Conservation (phyloP, 1,140 invertebrate genomes). For the Euura saliciscinereae region DNA sequence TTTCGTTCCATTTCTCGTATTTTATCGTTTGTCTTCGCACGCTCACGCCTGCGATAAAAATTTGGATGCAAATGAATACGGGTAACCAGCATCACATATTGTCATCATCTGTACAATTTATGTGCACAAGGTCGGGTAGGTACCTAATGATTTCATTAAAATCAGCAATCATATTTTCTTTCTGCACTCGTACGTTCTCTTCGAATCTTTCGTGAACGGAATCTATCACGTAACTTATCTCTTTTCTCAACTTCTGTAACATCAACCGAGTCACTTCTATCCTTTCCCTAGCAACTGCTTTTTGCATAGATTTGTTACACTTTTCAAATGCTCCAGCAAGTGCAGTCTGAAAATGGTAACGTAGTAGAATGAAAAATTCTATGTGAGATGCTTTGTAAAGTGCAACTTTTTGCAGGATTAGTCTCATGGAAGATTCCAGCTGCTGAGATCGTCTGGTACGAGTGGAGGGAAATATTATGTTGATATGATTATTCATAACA, state of each 20-base stretch:
- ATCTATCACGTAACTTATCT: conserved; percentile 36
- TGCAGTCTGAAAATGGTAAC: conserved; percentile 19
- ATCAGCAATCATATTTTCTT: conserved; percentile 44
- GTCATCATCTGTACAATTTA: no score
- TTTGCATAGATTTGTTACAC: conserved; percentile 34
- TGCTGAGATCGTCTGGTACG: not conserved
- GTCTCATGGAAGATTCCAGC: not conserved
- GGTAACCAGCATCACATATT: no score
- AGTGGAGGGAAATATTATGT: not conserved
- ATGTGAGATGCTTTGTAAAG: no score
- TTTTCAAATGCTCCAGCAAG: conserved; percentile 26
- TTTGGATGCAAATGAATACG: no score
- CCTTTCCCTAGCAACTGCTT: conserved; percentile 38
- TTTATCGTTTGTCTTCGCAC: conserved; percentile 22
- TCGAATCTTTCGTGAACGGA: conserved; percentile 43
- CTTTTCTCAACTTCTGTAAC: conserved; percentile 41
- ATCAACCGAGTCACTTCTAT: conserved; percentile 39
- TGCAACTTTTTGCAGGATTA: no score
- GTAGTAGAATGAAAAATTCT: no score
- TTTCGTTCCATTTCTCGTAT: conserved; percentile 29
- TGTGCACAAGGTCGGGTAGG: not conserved
- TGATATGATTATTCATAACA: not conserved
- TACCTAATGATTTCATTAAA: conserved; percentile 50
- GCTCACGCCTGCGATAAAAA: conserved; percentile 23
- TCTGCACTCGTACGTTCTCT: conserved; percentile 32